Evolutionary conservation across 2,113 vertebrate species (phyloP).

Genomic region (Notothenia coriiceps): DNA sequence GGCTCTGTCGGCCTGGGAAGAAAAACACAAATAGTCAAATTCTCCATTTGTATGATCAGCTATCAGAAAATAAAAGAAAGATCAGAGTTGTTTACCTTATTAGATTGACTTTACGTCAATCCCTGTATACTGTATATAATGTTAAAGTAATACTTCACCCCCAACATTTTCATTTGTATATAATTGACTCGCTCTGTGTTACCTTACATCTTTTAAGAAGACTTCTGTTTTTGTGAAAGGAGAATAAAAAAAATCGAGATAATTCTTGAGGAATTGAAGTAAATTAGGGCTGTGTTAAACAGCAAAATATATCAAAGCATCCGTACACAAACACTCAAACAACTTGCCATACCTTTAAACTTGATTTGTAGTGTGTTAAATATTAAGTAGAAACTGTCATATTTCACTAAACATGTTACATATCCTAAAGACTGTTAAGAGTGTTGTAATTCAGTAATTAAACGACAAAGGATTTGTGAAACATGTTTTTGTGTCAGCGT

Average conservation of each 20-base stretch:
- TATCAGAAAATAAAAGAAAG: background rate
- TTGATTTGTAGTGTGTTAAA: too few relatives aligned
- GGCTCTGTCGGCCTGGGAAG: constrained; percentile 86
- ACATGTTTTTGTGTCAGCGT: background rate
- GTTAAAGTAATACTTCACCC: too few relatives aligned
- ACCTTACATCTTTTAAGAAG: too few relatives aligned
- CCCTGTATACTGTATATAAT: too few relatives aligned
- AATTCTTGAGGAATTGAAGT: too few relatives aligned
- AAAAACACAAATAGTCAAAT: constrained; percentile 14
- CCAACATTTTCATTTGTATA: too few relatives aligned
- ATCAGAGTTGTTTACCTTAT: background rate
- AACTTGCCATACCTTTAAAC: too few relatives aligned
- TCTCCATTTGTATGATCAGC: background rate
- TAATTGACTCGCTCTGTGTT: too few relatives aligned
- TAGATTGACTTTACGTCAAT: background rate
- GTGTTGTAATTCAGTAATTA: background rate
- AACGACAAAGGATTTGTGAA: constrained; percentile 1
- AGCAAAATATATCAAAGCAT: too few relatives aligned
- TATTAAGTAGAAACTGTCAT: background rate
- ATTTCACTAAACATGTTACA: background rate
- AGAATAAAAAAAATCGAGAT: too few relatives aligned
- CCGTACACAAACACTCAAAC: background rate
- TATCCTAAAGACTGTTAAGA: background rate
- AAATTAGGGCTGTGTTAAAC: too few relatives aligned
- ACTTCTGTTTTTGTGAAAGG: too few relatives aligned